phyloP scores from a whole-genome alignment of 2,113 vertebrate species.

The Desmodus rotundus region DNA sequence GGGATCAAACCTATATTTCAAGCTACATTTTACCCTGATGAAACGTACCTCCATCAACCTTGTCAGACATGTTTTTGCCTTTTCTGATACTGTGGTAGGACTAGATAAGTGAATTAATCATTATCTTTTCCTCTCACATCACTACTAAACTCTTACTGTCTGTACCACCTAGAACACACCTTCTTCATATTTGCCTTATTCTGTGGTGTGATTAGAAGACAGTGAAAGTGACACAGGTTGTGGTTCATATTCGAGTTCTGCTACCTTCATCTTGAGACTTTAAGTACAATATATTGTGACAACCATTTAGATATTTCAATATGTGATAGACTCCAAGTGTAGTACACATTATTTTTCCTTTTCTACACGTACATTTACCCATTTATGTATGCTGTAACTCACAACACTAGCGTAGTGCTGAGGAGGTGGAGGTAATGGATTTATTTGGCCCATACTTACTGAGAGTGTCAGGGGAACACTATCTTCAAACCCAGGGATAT shows the following conservation, averaged over 20 bases:
- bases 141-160: background rate
- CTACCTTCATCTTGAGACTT: background rate
- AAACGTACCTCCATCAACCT: background rate
- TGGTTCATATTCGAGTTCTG: background rate
- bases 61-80: background rate
- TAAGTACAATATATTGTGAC: background rate
- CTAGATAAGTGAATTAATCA: background rate
- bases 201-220: background rate
- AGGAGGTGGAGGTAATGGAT: background rate
- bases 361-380: background rate
- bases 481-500: background rate
- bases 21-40: background rate
- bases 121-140: background rate
- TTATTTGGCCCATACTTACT: background rate
- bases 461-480: background rate
- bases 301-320: background rate
- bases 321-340: background rate
- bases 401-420: background rate
- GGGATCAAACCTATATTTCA: background rate
- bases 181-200: background rate
- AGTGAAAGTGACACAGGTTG: background rate
- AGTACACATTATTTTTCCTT: background rate
- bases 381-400: background rate
- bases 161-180: background rate
- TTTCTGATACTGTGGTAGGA: background rate